phyloP scores from a whole-genome alignment of 2,113 vertebrate genomes.

The Cygnus buccinator region DNA sequence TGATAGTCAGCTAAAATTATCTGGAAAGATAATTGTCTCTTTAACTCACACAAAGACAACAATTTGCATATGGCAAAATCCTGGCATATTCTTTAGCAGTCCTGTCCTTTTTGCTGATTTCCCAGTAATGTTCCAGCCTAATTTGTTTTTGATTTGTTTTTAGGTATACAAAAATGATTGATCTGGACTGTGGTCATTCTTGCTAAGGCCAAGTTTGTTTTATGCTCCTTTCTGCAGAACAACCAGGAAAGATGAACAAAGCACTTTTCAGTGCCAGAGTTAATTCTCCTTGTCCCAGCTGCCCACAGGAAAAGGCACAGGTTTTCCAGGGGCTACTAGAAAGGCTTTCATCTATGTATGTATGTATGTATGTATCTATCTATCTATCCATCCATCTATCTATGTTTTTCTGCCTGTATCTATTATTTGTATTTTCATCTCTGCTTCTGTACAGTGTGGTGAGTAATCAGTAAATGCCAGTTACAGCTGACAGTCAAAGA shows the following conservation, averaged over 20 bases:
- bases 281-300: neutral
- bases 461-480: neutral
- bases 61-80: neutral
- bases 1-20: conserved; percentile 16
- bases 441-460: neutral
- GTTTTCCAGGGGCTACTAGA: neutral
- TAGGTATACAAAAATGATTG: neutral
- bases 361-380: neutral
- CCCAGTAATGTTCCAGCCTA: neutral
- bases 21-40: conserved; percentile 2
- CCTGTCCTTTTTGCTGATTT: neutral
- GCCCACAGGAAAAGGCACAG: neutral
- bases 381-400: neutral
- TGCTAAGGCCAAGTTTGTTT: neutral
- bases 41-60: neutral
- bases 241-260: neutral
- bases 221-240: neutral
- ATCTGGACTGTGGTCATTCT: neutral
- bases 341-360: neutral
- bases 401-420: neutral
- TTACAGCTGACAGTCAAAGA: neutral
- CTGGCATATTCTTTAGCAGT: neutral
- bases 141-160: neutral
- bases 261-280: neutral
- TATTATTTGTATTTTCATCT: neutral